Conservation (phyloP, 2,113 vertebrate species). For the Scophthalmus maximus region DNA sequence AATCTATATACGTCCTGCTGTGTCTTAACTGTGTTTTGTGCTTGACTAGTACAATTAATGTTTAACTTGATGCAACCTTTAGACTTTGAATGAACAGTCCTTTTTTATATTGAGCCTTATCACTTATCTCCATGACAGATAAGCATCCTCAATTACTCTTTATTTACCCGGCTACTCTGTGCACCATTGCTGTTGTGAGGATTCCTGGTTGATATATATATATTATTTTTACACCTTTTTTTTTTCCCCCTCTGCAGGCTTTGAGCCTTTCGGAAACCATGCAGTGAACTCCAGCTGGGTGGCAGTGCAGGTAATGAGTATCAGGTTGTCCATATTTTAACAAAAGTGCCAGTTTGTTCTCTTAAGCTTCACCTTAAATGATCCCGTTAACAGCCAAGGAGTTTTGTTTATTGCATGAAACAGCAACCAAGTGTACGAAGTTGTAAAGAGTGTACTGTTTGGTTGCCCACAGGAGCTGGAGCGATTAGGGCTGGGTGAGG, state of each 20-base stretch:
- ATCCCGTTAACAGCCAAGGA: background rate
- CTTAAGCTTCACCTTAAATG: background rate
- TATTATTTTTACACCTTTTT: background rate
- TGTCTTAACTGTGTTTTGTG: background rate
- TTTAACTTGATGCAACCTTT: conserved; percentile 61
- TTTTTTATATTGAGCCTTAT: conserved; percentile 3
- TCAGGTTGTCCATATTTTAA: background rate
- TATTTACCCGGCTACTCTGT: background rate
- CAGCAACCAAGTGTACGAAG: background rate
- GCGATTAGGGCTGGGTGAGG: conserved; percentile 87
- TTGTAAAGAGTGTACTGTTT: background rate
- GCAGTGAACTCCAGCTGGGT: conserved; percentile 83
- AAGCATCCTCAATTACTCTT: background rate
- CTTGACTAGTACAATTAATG: conserved; percentile 30
- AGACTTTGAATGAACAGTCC: conserved; percentile 44
- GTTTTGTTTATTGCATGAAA: background rate
- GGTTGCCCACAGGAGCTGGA: conserved; percentile 86
- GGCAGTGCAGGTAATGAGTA: conserved; percentile 80
- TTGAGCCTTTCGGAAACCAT: conserved; percentile 82
- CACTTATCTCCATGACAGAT: conserved; percentile 5
- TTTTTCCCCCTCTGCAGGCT: conserved; percentile 64
- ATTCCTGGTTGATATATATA: background rate
- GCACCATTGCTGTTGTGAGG: background rate
- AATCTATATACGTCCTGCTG: background rate
- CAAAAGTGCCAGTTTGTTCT: background rate